Conservation (phyloP, 2,797 vertebrate genomes). For the Manis crassicaudata region DNA sequence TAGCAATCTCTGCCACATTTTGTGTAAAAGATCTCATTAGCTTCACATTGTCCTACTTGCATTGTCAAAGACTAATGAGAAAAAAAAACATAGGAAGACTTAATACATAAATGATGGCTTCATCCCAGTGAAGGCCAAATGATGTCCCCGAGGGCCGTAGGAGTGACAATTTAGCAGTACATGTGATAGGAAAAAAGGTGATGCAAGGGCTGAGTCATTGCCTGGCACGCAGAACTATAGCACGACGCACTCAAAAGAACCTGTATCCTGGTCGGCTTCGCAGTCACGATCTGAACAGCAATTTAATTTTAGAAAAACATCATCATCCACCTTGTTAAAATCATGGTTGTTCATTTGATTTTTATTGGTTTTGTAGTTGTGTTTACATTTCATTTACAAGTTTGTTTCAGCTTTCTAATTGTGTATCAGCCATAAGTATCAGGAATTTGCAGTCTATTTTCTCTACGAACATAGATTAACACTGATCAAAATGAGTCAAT, state of each 20-base stretch:
- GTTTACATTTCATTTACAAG: conserved; percentile 73
- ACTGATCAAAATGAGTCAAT: conserved; percentile 60
- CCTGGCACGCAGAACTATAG: conserved; percentile 64
- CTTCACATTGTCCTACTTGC: conserved; percentile 56
- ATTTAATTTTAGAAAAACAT: conserved; percentile 79
- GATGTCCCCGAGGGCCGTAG: conserved; percentile 70
- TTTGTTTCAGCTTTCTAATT: conserved; percentile 68
- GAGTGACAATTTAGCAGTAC: conserved; percentile 75
- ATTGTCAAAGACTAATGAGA: conserved; percentile 77
- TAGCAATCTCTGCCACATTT: conserved; percentile 45
- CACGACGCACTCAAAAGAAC: conserved; percentile 68
- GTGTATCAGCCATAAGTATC: conserved; percentile 26
- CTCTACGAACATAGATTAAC: conserved; percentile 38
- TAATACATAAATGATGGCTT: conserved; percentile 77
- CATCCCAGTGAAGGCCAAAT: conserved; percentile 73
- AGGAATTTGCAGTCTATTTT: conserved; percentile 56
- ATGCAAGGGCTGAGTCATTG: conserved; percentile 67
- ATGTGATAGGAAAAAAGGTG: conserved; percentile 71
- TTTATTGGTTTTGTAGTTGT: conserved; percentile 73
- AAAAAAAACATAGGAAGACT: conserved; percentile 74
- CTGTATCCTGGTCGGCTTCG: conserved; percentile 43
- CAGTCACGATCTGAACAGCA: conserved; percentile 73
- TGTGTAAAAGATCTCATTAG: conserved; percentile 70
- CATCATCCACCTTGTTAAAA: conserved; percentile 75
- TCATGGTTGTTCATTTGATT: conserved; percentile 66